Conservation (phyloP, 1,140 invertebrate species). For the Phocides pigmalion region DNA sequence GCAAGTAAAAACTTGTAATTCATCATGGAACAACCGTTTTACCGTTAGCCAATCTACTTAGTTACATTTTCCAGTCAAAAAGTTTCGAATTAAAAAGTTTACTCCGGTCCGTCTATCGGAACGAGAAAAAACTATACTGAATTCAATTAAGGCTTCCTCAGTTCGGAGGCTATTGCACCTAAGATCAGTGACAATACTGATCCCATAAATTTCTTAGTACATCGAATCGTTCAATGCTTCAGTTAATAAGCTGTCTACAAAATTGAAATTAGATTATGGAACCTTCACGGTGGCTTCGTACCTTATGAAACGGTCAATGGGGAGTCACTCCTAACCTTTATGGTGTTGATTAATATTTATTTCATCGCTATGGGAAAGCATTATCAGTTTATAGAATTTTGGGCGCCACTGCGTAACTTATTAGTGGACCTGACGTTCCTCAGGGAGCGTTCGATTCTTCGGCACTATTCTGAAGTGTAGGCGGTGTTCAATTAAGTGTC, state of each 20-base stretch:
- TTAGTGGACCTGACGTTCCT: conserved; percentile 30
- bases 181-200: conserved; percentile 65
- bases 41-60: conserved; percentile 51
- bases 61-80: conserved; percentile 41
- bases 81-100: conserved; percentile 29
- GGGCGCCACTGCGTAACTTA: conserved; percentile 42
- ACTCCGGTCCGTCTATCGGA: conserved; percentile 33
- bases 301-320: conserved; percentile 79
- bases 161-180: conserved; percentile 62
- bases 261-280: conserved; percentile 80
- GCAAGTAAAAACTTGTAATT: conserved; percentile 34
- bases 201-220: conserved; percentile 60
- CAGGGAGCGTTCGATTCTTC: conserved; percentile 36
- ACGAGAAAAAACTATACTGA: conserved; percentile 53
- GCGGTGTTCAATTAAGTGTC: conserved; percentile 59
- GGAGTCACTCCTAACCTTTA: conserved; percentile 66
- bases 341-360: conserved; percentile 72
- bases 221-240: conserved; percentile 61
- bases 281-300: conserved; percentile 70
- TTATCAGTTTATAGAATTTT: conserved; percentile 43
- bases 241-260: conserved; percentile 65
- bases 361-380: conserved; percentile 67
- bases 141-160: conserved; percentile 76
- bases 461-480: conserved; percentile 39
- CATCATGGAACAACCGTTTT: conserved; percentile 34